Evolutionary conservation across 1,140 invertebrate genomes (phyloP).

Genomic region (Listronotus oregonensis): DNA sequence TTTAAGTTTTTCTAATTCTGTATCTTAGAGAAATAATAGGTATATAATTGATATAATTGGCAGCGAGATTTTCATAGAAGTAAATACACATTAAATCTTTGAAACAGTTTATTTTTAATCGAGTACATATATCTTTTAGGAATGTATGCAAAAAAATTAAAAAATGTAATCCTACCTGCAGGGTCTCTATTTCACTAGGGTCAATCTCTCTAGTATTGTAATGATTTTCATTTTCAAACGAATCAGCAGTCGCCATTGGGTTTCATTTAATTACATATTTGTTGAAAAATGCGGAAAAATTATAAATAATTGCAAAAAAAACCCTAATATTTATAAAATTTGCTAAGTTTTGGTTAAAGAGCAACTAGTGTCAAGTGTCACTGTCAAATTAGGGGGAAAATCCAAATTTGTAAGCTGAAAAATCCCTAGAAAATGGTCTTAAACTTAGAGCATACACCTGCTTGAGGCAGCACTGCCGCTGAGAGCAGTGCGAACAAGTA

Average conservation of each 20-base stretch:
- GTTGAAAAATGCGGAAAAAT: slow-evolving; percentile 15
- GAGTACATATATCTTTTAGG: background rate
- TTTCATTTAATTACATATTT: slow-evolving; percentile 41
- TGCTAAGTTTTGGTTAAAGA: slow-evolving; percentile 29
- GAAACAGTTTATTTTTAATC: background rate
- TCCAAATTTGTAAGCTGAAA: no score
- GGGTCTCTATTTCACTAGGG: slow-evolving; percentile 62
- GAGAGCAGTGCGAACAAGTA: no score
- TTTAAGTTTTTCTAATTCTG: background rate
- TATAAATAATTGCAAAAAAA: slow-evolving; percentile 11
- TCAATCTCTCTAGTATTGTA: slow-evolving; percentile 66
- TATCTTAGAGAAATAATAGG: background rate
- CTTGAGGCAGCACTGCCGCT: no score
- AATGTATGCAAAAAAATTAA: background rate
- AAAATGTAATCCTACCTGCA: slow-evolving; percentile 56
- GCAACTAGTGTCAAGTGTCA: slow-evolving; percentile 23
- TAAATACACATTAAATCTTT: no score
- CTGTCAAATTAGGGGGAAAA: background rate
- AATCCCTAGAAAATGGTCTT: no score
- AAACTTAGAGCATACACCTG: no score
- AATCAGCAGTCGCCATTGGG: slow-evolving; percentile 58
- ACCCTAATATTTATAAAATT: slow-evolving; percentile 23
- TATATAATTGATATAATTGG: background rate
- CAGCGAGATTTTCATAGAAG: background rate
- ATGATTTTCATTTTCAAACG: slow-evolving; percentile 57